Percentiles rank a stretch among this genome's conserved stretches.
Conservation (phyloP, 2,113 vertebrate genomes). For the Hypocryptadius cinnamomeus region DNA sequence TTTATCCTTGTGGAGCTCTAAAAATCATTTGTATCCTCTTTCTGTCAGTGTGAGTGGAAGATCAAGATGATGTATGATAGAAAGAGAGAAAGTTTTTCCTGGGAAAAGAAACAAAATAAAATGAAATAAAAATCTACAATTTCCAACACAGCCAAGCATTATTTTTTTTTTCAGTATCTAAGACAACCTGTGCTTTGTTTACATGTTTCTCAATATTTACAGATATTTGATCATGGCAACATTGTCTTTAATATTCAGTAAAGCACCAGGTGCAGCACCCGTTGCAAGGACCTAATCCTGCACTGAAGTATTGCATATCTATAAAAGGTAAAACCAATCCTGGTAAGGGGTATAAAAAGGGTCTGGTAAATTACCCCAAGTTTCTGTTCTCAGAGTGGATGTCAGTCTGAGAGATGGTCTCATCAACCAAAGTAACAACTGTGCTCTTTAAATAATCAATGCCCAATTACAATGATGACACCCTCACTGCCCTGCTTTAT, state of each 20-base stretch:
- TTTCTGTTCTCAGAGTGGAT: neutral
- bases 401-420: conserved; percentile 24
- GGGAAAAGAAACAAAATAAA: neutral
- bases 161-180: neutral
- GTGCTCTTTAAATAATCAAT: conserved; percentile 44
- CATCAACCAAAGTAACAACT: conserved; percentile 34
- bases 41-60: conserved; percentile 1
- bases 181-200: neutral
- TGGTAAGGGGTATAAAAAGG: neutral
- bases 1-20: neutral
- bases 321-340: neutral
- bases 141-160: neutral
- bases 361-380: conserved; percentile 1
- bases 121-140: neutral
- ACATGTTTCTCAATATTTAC: neutral
- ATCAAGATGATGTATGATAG: neutral
- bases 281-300: neutral
- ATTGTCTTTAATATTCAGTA: neutral
- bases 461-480: conserved; percentile 22
- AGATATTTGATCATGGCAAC: neutral
- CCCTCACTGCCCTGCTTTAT: neutral
- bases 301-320: neutral
- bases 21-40: conserved; percentile 31
- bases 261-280: neutral
- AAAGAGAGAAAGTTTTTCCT: neutral